Evolutionary conservation across 2,888 invertebrate genomes (phyloP), one percentile per base, ranked within the genome.

Genomic region (Netelia fuscicornis): DNA sequence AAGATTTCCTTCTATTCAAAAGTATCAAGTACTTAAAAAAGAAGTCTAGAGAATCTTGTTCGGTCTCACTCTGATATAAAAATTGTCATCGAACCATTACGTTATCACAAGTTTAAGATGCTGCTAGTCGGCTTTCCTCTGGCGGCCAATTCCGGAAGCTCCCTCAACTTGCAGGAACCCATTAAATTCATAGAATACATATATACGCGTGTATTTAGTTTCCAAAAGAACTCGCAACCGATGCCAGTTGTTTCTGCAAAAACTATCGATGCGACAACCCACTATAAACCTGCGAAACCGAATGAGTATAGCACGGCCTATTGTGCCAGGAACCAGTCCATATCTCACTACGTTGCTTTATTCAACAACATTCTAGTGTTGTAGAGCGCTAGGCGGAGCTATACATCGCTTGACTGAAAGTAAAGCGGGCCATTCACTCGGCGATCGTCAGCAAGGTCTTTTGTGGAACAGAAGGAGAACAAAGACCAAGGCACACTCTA

Each of bases 381-480:
- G 58, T 56, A 58, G 42, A 84, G 44, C 60, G 20, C 52, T 58
- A 54, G 65, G 75, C 67, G 65, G 76, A 72, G 77, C 83, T 65
- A 81, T 84, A 76, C n/a, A 37, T 67, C 52, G 30, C 25, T 37
- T 58, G 42, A 37, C 37, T 10, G 17, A 42, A 54, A 76, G 42
- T 13, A 76, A 72, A 72, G 74, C 72, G 67, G 20, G 11, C 67
- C 48, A 64, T 64, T 64, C 58, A 52, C 37, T 60, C 56, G 58
- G 23, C 30, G 68, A 78, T 62, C 60, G 20, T 44, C 65, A 58
- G 42, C 68, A 42, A 44, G 71, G 62, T 60, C 68, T 64, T 77
- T 71, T 72, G 30, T 25, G 23, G 42, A 17, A 17, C n/a, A n/a
- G 42, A 17, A 17, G n/a, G 44, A 56, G 83, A 79, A 65, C 75